Conservation (phyloP, 2,797 vertebrate species). For the Phalanger gymnotis region DNA sequence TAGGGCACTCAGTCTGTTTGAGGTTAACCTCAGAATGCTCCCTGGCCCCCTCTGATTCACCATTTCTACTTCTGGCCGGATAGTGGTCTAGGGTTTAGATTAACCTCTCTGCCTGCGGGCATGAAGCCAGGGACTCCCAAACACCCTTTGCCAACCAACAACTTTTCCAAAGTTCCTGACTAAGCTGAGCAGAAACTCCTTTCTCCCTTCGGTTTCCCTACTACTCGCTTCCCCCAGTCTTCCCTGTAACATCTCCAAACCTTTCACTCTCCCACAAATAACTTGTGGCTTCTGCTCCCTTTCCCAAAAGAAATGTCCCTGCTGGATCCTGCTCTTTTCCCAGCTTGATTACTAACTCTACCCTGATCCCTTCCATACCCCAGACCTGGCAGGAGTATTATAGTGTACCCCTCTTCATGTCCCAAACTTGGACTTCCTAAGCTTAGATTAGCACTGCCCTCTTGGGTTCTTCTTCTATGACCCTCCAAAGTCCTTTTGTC, state of each 20-base stretch:
- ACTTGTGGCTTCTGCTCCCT: background rate
- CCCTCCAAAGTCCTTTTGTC: background rate
- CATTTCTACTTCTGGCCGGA: conserved; percentile 71
- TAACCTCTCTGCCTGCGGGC: conserved; percentile 18
- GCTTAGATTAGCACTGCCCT: background rate
- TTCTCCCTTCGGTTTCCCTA: background rate
- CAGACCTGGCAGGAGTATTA: background rate
- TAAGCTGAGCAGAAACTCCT: background rate
- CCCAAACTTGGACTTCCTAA: background rate
- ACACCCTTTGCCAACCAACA: conserved; percentile 15
- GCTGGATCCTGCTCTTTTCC: background rate
- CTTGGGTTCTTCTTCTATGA: background rate
- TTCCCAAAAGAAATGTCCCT: background rate
- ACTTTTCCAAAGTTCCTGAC: background rate
- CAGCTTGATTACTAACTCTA: background rate
- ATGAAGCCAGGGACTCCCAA: conserved; percentile 31
- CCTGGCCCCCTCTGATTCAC: conserved; percentile 73
- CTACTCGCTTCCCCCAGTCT: background rate
- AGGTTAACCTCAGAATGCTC: conserved; percentile 78
- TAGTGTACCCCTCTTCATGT: background rate
- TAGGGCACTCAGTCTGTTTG: conserved; percentile 17
- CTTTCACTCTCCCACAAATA: background rate
- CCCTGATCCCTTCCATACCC: background rate
- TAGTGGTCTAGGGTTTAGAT: conserved; percentile 75
- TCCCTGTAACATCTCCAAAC: background rate